Percentiles rank a stretch among this genome's conserved stretches.
Evolutionary conservation across 2,888 invertebrate genomes (phyloP).

Genomic region (Rhogogaster chlorosoma): DNA sequence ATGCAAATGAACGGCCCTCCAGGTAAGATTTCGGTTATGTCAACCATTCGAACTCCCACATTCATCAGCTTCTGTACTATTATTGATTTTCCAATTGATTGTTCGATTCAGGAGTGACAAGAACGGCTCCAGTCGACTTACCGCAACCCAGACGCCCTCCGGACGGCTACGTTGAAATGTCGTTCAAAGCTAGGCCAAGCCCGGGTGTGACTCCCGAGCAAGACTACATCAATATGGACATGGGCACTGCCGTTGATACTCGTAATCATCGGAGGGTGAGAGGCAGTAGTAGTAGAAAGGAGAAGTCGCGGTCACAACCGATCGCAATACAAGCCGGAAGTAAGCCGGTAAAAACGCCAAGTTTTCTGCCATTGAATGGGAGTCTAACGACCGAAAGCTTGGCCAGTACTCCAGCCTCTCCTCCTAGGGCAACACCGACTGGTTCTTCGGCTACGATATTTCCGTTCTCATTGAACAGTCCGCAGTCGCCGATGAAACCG

Average conservation of each 20-base stretch:
- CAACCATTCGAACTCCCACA: neutral
- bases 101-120: constrained; percentile 64
- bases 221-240: constrained; percentile 81
- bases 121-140: constrained; percentile 76
- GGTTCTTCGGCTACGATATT: constrained; percentile 84
- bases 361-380: constrained; percentile 77
- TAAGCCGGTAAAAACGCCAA: constrained; percentile 72
- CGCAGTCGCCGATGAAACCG: constrained; percentile 82
- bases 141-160: constrained; percentile 77
- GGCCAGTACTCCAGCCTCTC: constrained; percentile 78
- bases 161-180: constrained; percentile 86
- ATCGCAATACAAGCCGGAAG: constrained; percentile 81
- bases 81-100: neutral
- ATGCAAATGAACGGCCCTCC: constrained; percentile 77
- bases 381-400: constrained; percentile 76
- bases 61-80: neutral
- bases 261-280: constrained; percentile 68
- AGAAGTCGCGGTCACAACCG: constrained; percentile 82
- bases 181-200: constrained; percentile 77
- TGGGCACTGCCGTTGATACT: constrained; percentile 71
- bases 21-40: constrained; percentile 60
- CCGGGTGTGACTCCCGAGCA: constrained; percentile 74
- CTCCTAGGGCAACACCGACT: constrained; percentile 80
- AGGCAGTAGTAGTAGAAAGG: constrained; percentile 71
- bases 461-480: constrained; percentile 85